These are phyloP conservation scores for Eidolon helvum DNA, from an alignment of 2,113 vertebrate species.

Conservation along the genomic window DNA sequence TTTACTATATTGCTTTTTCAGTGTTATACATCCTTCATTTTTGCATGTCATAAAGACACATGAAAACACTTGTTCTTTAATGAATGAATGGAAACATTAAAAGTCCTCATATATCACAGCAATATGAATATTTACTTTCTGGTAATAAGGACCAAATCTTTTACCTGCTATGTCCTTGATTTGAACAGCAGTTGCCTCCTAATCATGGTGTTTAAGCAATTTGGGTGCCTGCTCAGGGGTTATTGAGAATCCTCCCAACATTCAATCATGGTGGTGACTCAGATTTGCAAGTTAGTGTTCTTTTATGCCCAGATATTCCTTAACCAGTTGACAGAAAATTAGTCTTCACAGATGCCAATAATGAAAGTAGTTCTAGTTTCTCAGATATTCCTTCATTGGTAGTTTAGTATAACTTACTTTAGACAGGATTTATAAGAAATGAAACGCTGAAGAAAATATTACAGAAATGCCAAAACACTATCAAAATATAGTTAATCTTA, in stretches of 20 bases:
- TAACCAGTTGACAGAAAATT: neutral
- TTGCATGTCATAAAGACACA: neutral
- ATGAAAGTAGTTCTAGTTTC: slow-evolving; percentile 17
- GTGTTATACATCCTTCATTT: slow-evolving; percentile 22
- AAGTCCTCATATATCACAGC: neutral
- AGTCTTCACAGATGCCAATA: neutral
- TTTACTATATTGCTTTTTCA: neutral
- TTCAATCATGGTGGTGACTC: neutral
- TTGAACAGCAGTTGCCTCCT: neutral
- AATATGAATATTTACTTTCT: slow-evolving; percentile 16
- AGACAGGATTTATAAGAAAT: neutral
- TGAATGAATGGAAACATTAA: neutral
- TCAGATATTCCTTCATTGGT: neutral
- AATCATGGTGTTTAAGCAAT: neutral
- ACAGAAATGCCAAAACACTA: neutral
- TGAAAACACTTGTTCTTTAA: neutral
- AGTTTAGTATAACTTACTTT: slow-evolving; percentile 21
- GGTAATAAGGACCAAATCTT: neutral
- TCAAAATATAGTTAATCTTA: slow-evolving; percentile 21
- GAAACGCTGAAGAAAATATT: neutral
- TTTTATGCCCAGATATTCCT: neutral
- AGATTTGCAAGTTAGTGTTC: neutral
- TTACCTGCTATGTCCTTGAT: neutral
- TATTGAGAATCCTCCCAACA: neutral
- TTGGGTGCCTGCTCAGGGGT: neutral